Evolutionary conservation across 2,888 invertebrate species (phyloP), one percentile per base, ranked within the genome.

Genomic region (Globia sparganii): DNA sequence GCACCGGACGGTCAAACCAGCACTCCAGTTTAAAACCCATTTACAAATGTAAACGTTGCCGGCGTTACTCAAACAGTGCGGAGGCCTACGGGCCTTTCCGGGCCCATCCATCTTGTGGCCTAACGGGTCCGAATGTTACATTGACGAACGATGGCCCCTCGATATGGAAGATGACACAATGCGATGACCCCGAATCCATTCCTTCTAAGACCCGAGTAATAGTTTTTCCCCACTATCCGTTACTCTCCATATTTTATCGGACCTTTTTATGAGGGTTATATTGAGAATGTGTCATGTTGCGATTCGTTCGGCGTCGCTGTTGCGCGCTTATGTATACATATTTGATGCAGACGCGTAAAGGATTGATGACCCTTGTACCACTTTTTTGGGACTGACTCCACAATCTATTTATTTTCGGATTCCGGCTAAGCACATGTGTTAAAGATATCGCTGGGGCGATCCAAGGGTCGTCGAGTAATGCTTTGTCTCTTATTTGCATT

Each of bases 131-230:
- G 87, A 89, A 89, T 88, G 92, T 87, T 88, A 90, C 92, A 89
- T 90, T 92, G 94, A 94, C 94, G 93, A 91, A 93, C 93, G 94
- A 93, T 93, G 92, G 90, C 91, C 91, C 92, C 90, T 88, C 93
- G 94, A 95, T 94, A 94, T 93, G 92, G 88, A 91, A 94, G 94
- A 94, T 94, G 96, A 94, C 94, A 94, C 95, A 95, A 95, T 93
- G 92, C 93, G 94, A 95, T 95, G 95, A 94, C 94, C 95, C 95
- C 93, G 91, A 92, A 94, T 93, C 94, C 92, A 93, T 94, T 94
- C 92, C 92, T 90, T 87, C 90, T 90, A 90, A 92, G 92, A 90
- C 89, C 91, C 90, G 83, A 87, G 93, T 94, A 94, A 94, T 94
- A 94, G 94, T 94, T 94, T 94, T 92, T 91, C 91, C 91, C 91